phyloP scores from a whole-genome alignment of 2,888 invertebrate genomes.

The Plemyria rubiginata region DNA sequence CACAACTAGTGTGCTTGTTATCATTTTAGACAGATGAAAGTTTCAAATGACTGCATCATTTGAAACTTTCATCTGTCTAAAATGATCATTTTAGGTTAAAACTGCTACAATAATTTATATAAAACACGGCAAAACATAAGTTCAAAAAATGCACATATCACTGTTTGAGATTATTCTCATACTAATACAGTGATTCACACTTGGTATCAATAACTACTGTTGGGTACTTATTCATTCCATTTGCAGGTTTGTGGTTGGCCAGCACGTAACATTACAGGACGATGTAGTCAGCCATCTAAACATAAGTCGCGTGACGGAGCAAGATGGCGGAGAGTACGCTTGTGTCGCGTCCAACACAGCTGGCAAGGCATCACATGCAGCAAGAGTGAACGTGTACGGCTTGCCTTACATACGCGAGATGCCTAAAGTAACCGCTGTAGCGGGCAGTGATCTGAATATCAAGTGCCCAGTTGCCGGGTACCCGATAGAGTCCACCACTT shows the following conservation, averaged over 20 bases:
- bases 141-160: too few relatives aligned
- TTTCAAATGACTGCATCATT: too few relatives aligned
- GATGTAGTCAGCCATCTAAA: conserved; percentile 97
- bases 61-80: conserved; percentile 1
- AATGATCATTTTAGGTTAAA: neutral
- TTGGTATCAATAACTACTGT: too few relatives aligned
- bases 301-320: conserved; percentile 93
- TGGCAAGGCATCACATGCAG: conserved; percentile 92
- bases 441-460: conserved; percentile 92
- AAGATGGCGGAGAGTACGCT: conserved; percentile 95
- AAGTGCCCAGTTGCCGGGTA: conserved; percentile 96
- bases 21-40: too few relatives aligned
- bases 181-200: too few relatives aligned
- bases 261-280: conserved; percentile 96
- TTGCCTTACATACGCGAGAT: conserved; percentile 94
- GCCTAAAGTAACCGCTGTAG: conserved; percentile 94
- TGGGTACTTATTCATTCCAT: conserved; percentile 3
- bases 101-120: too few relatives aligned
- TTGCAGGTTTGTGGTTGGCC: conserved; percentile 93
- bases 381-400: conserved; percentile 95
- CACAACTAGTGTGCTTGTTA: conserved; percentile 3
- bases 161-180: too few relatives aligned
- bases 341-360: conserved; percentile 94
- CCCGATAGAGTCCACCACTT: conserved; percentile 93
- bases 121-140: too few relatives aligned